These are phyloP conservation scores for Lutjanus erythropterus DNA, from an alignment of 2,113 vertebrate species.

Conservation along the genomic window DNA sequence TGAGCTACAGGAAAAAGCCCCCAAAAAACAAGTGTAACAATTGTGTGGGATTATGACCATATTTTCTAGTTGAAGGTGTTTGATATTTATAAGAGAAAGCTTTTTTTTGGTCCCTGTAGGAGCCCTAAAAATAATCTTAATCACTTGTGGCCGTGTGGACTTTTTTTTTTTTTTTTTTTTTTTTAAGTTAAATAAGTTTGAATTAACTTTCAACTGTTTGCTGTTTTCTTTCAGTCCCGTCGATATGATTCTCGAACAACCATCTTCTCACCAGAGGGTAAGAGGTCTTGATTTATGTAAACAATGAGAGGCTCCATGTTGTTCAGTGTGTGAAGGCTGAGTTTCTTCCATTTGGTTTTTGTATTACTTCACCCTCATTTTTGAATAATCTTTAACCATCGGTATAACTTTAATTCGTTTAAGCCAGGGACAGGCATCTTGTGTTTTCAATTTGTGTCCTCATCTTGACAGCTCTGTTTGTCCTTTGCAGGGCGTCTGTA, in stretches of 20 bases:
- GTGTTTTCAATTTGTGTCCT: not conserved
- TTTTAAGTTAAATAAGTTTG: not conserved
- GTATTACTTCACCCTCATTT: not conserved
- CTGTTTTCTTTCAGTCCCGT: conserved; percentile 36
- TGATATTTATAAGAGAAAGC: not conserved
- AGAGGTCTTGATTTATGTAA: not conserved
- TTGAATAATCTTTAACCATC: not conserved
- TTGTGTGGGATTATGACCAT: too few relatives aligned
- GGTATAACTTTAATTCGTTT: not conserved
- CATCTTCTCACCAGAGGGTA: conserved; percentile 63
- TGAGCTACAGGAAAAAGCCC: too few relatives aligned
- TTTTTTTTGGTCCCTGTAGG: not conserved
- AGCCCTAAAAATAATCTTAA: not conserved
- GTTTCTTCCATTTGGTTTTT: not conserved
- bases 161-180: too few relatives aligned
- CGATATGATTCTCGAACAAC: conserved; percentile 61
- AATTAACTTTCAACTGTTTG: not conserved
- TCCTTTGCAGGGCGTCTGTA: conserved; percentile 37
- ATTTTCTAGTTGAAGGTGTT: not conserved
- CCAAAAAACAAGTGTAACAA: too few relatives aligned
- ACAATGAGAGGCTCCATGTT: not conserved
- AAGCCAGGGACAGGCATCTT: not conserved
- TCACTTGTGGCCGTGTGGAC: not conserved
- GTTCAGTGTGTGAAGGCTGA: not conserved
- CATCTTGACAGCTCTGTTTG: not conserved